A percentile compares a stretch with the other conserved stretches of the same genome.
Conservation (phyloP, 1,140 invertebrate genomes). For the Dolichoris vasculosae region DNA sequence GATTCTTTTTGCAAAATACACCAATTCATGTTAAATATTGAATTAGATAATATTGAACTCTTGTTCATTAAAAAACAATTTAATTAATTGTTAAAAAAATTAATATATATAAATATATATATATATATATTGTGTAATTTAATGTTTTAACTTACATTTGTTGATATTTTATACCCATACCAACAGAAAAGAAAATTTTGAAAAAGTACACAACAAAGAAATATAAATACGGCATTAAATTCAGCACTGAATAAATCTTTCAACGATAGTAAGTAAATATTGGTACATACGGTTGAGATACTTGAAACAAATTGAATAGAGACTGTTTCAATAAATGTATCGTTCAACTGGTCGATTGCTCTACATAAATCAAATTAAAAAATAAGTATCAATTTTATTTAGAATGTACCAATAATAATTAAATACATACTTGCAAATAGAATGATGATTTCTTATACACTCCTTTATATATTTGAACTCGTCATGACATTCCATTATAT, state of each 20-base stretch:
- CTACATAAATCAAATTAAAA: conserved; percentile 47
- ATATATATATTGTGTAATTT: not conserved
- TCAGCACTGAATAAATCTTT: conserved; percentile 13
- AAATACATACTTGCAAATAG: conserved; percentile 56
- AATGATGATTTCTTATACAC: conserved; percentile 54
- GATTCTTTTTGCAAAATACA: conserved; percentile 41
- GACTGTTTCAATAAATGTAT: conserved; percentile 51
- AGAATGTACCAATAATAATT: not conserved
- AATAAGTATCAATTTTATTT: not conserved
- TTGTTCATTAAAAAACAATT: conserved; percentile 27
- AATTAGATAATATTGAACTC: conserved; percentile 53
- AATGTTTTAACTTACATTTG: conserved; percentile 50
- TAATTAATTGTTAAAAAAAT: not conserved
- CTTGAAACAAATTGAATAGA: conserved; percentile 57
- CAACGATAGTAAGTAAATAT: conserved; percentile 53
- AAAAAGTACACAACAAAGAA: conserved; percentile 50
- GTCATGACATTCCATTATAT: not conserved
- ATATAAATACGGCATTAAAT: conserved; percentile 38
- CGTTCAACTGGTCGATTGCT: conserved; percentile 50
- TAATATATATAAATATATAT: no score
- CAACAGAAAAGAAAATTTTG: conserved; percentile 61
- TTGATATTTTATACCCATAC: conserved; percentile 55
- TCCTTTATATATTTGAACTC: conserved; percentile 7
- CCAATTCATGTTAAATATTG: conserved; percentile 64
- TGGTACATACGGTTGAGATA: conserved; percentile 53